Evolutionary conservation across 2,888 invertebrate genomes (phyloP), one percentile per base, ranked within the genome.

Genomic region (Metellina segmentata): DNA sequence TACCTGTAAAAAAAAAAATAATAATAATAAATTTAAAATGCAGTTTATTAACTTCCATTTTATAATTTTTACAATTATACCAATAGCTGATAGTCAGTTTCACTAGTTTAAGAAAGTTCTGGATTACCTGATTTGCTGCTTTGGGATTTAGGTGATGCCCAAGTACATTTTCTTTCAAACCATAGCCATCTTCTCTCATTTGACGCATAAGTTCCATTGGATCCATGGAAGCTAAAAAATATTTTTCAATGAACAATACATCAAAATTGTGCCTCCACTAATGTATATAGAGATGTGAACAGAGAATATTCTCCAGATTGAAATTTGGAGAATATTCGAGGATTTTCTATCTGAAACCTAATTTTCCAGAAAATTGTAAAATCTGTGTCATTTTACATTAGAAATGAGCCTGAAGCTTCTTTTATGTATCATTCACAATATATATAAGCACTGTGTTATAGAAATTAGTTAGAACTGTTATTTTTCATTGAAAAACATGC

Each of bases 131-230:
- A 91, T 94, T 94, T 7, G 94, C 93, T 79, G 95, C 94, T 90
- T 94, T 94, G 52, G 95, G 94, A 91, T 95, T 95, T 75, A 95
- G 94, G 74, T 95, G 94, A 51, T 95, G 94, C n/a, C 95, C 95
- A 78, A 96, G 94, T 91, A 95, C 95, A 94, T 95, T 96, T 94
- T 97, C 97, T 95, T 98, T 98, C 95, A 99, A 96, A 61, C 97
- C 97, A 81, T 98, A 96, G 0, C 99, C 99, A 92, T 98, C 98
- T 94, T 98, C 98, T 93, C 97, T 96, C 98, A 99, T 98, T 94
- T 98, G 98, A 94, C 97, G 97, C 94, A 98, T 97, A 86, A 99
- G 95, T 11, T 96, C 96, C 48, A 96, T 96, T 83, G 97, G 96
- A 94, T 97, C 97, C 72, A 92, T 92, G 6, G 92, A 91, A 61